Evolutionary conservation across 2,888 invertebrate species (phyloP), one percentile per base, ranked within the genome.

Genomic region (Agrochola macilenta): DNA sequence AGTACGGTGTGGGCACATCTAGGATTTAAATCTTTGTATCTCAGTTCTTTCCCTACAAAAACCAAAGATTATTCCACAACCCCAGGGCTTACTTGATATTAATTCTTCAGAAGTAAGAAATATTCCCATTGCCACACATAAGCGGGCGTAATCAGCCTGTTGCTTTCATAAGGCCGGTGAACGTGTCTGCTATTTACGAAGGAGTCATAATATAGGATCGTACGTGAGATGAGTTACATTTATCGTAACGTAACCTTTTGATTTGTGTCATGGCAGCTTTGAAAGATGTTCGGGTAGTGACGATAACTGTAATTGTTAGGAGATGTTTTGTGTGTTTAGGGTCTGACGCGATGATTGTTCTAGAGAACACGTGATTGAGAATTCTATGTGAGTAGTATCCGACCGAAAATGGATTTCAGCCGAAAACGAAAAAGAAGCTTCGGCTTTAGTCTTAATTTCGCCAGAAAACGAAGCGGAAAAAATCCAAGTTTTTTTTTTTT

Each of bases 131-230:
- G 30, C 66, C 39, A 80, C 64, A 78, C 11, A 58, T 54, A 83
- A 82, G 78, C 58, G 65, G 7, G 12, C 57, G 23, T 69, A 69
- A 74, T 76, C 57, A 85, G 68, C 82, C 82, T 85, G 86, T 83
- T 85, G 83, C 74, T 70, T 68, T 58, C 1, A 46, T 72, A 69
- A 66, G 70, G 76, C 35, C 17, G 49, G 43, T 26, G 49, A 23
- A 76, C 70, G 82, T 82, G 82, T 11, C 63, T 35, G 11, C 66
- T 76, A 84, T 85, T 85, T 76, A 64, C 57, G 64, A 66, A 63
- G 35, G 58, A 26, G 46, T 71, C 52, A 23, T 63, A 52, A 78
- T 64, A 65, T 52, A 68, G 43, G 58, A 60, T 46, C 60, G 78
- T 79, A 72, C 81, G 81, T 84, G 80, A 71, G 57, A 64, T 71